A percentile compares a stretch with the other conserved stretches of the same genome.
These are phyloP conservation scores for Oryzias javanicus DNA, from an alignment of 2,113 vertebrate genomes.

Conservation along the genomic window DNA sequence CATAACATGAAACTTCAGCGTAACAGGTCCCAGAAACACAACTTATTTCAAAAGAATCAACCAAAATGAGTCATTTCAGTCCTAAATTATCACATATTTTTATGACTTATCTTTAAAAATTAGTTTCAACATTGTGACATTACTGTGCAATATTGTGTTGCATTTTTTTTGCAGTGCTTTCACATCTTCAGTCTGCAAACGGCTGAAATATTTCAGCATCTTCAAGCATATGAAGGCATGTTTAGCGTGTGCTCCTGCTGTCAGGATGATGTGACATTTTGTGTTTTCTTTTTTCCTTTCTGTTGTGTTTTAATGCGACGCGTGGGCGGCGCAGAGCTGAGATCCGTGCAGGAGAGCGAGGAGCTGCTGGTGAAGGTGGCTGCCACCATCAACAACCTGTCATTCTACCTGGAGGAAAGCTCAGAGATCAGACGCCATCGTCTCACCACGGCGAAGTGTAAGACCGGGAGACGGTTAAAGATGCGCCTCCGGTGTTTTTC, in stretches of 20 bases:
- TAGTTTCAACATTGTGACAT: not conserved
- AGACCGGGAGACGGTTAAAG: conserved; percentile 35
- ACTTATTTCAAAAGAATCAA: conserved; percentile 42
- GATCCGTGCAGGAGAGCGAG: conserved; percentile 81
- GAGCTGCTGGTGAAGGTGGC: conserved; percentile 87
- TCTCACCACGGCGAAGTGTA: conserved; percentile 84
- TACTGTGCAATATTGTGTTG: too few species aligned
- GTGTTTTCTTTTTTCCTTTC: not conserved
- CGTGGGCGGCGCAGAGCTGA: conserved; percentile 75
- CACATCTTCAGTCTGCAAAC: not conserved
- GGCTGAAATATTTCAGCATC: not conserved
- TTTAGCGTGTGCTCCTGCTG: not conserved
- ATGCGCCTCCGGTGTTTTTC: not conserved
- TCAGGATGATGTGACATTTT: not conserved
- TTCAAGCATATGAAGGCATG: not conserved
- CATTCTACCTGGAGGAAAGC: conserved; percentile 83
- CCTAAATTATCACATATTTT: conserved; percentile 8
- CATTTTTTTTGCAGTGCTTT: too few species aligned
- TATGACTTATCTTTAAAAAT: not conserved
- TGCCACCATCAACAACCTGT: conserved; percentile 90
- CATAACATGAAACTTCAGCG: conserved; percentile 49
- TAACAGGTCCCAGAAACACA: conserved; percentile 37
- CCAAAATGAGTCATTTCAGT: conserved; percentile 13
- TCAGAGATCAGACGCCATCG: conserved; percentile 76
- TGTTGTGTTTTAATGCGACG: conserved; percentile 14